Conservation (phyloP, 2,888 invertebrate species). For the Drosophila birchii region DNA sequence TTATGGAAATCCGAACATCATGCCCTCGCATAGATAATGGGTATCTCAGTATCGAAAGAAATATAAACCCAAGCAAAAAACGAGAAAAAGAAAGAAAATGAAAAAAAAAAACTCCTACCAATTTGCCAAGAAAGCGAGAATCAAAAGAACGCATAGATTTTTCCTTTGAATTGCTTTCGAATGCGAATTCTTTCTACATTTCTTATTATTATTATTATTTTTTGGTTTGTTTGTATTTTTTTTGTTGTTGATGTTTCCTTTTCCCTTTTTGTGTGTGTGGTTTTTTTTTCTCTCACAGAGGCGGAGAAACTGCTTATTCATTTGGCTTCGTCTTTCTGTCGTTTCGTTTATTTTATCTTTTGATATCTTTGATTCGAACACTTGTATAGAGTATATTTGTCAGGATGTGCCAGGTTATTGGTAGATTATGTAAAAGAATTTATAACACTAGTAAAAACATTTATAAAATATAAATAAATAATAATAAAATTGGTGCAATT, state of each 20-base stretch:
- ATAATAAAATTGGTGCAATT: too few relatives aligned
- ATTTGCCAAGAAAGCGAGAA: constrained; percentile 48
- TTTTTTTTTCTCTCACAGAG: constrained; percentile 4
- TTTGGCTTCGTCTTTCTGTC: constrained; percentile 29
- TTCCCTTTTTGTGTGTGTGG: constrained; percentile 13
- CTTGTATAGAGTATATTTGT: not conserved
- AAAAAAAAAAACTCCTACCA: constrained; percentile 35
- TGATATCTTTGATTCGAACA: not conserved
- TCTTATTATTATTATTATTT: constrained; percentile 38
- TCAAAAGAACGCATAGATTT: constrained; percentile 41
- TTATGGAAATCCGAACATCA: constrained; percentile 1
- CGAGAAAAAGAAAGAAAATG: not conserved
- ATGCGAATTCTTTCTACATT: constrained; percentile 50
- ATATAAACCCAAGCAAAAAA: constrained; percentile 6
- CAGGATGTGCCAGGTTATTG: constrained; percentile 2
- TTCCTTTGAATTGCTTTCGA: constrained; percentile 58
- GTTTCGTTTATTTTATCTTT: constrained; percentile 18
- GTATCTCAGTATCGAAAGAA: constrained; percentile 13
- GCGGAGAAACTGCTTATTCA: constrained; percentile 47
- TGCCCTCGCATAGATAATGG: not conserved
- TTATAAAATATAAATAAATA: too few relatives aligned
- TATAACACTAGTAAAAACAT: not conserved
- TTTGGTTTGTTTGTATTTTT: constrained; percentile 6
- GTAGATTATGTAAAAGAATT: not conserved
- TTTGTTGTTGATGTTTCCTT: constrained; percentile 14